Conservation (phyloP, 2,888 invertebrate species). For the Aspidiotus rigidus region DNA sequence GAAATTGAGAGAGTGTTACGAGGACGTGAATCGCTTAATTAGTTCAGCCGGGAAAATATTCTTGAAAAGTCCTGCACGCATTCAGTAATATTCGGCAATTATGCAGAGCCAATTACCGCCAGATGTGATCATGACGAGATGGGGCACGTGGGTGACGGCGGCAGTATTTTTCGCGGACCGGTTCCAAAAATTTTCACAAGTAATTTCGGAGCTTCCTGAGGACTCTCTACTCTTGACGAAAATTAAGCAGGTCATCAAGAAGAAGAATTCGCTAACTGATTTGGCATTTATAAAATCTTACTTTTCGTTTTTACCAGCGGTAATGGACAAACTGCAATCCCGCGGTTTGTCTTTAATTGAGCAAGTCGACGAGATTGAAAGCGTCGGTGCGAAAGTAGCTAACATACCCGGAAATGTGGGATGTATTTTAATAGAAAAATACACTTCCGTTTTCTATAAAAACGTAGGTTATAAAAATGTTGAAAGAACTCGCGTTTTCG, state of each 20-base stretch:
- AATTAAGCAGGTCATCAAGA: neutral
- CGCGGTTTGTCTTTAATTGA: neutral
- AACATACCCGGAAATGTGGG: neutral
- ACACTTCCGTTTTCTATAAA: too few relatives aligned
- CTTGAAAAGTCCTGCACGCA: neutral
- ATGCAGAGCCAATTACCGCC: neutral
- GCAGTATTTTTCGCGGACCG: conserved; percentile 11
- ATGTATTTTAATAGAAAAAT: neutral
- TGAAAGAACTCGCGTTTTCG: conserved; percentile 1
- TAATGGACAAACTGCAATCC: neutral
- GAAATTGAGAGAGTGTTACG: conserved; percentile 5
- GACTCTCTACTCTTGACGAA: neutral
- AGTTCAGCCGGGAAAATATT: neutral
- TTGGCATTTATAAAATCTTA: conserved; percentile 1
- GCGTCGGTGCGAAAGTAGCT: neutral
- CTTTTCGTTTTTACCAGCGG: neutral
- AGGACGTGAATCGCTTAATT: neutral
- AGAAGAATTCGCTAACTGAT: neutral
- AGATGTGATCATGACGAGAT: neutral
- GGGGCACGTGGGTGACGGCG: conserved; percentile 6
- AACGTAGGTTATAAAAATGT: neutral
- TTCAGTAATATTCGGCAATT: neutral
- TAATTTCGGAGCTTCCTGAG: conserved; percentile 7
- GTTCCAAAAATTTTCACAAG: neutral
- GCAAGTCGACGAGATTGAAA: conserved; percentile 8